These are phyloP conservation scores for Xerus inauris DNA, from an alignment of 2,113 vertebrate species.

Conservation along the genomic window DNA sequence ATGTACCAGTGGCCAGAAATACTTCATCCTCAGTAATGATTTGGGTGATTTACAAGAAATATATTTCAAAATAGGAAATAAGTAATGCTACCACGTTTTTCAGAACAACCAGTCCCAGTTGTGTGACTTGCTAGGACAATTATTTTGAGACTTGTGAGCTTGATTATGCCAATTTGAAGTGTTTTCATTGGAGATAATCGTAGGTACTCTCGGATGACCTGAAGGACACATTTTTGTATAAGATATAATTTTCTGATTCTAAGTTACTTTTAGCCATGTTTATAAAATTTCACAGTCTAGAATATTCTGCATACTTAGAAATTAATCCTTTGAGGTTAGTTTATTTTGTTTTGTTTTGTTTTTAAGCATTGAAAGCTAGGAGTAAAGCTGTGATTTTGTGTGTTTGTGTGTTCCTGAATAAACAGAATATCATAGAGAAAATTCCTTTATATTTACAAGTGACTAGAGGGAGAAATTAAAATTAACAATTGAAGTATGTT, in stretches of 20 bases:
- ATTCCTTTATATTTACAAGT: not conserved
- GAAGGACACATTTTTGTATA: not conserved
- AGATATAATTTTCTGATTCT: not conserved
- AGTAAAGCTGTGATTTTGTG: not conserved
- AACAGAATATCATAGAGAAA: not conserved
- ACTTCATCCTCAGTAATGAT: not conserved
- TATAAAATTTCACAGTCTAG: not conserved
- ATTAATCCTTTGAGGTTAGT: not conserved
- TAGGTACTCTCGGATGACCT: no score
- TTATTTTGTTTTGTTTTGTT: not conserved
- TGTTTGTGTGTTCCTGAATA: not conserved
- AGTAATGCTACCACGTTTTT: not conserved
- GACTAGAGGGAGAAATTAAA: not conserved
- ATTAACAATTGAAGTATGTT: not conserved
- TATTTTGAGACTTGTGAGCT: not conserved
- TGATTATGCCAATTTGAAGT: not conserved
- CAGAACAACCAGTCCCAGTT: not conserved
- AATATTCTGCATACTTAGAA: not conserved
- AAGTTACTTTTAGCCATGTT: not conserved
- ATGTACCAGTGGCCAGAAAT: no score
- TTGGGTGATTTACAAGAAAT: not conserved
- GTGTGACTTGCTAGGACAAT: not conserved
- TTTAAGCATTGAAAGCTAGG: not conserved
- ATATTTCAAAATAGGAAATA: constrained; percentile 13
- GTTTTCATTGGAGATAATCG: not conserved